Evolutionary conservation across 2,113 vertebrate genomes (phyloP).

Genomic region (Zapus hudsonius): DNA sequence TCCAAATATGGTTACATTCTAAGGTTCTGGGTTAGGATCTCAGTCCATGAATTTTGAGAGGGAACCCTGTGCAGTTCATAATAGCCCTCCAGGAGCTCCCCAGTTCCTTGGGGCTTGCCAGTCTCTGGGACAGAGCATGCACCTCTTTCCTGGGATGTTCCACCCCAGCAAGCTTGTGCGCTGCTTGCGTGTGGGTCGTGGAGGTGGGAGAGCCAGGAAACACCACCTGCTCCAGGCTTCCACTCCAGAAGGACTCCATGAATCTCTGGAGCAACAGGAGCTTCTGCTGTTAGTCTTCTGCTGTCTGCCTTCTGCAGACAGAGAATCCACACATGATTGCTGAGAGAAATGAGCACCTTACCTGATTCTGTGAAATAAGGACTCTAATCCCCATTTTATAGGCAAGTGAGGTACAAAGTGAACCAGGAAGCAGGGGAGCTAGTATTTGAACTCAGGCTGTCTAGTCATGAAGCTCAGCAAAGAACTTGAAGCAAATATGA

Average conservation of each 20-base stretch:
- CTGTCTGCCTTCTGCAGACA: not conserved
- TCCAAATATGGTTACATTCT: not conserved
- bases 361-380: not conserved
- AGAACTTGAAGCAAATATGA: not conserved
- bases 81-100: not conserved
- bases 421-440: not conserved
- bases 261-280: not conserved
- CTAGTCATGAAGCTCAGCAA: not conserved
- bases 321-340: not conserved
- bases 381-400: not conserved
- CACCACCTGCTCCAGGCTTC: too few relatives aligned
- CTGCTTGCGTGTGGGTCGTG: too few relatives aligned
- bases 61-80: not conserved
- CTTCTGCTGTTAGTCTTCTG: not conserved
- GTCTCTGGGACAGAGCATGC: not conserved
- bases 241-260: not conserved
- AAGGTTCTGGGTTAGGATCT: not conserved
- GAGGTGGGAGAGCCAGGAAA: not conserved
- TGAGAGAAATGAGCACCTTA: not conserved
- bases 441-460: not conserved
- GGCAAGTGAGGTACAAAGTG: not conserved
- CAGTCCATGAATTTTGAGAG: not conserved
- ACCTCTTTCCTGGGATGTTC: not conserved
- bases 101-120: not conserved
- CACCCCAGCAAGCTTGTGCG: not conserved